phyloP scores from a whole-genome alignment of 2,888 invertebrate genomes.

The Troides helena region DNA sequence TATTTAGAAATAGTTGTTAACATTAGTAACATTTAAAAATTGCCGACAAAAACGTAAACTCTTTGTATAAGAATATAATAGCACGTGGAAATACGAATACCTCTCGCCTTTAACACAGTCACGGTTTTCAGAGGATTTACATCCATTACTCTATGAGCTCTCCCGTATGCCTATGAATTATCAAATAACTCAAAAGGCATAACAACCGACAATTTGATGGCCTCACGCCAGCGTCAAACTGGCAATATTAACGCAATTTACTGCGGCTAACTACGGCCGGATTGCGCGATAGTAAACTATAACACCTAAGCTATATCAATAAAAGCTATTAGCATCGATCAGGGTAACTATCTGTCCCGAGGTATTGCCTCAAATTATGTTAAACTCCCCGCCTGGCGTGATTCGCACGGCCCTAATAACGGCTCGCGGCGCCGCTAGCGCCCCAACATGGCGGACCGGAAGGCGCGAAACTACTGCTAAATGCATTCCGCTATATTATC shows the following conservation, averaged over 20 bases:
- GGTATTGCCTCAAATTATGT: conserved; percentile 68
- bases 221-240: conserved; percentile 61
- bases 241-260: conserved; percentile 68
- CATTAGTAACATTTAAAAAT: no score
- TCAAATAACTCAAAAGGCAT: conserved; percentile 64
- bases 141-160: conserved; percentile 34
- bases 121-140: conserved; percentile 22
- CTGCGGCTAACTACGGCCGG: conserved; percentile 53
- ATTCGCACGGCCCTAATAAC: conserved; percentile 56
- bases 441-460: conserved; percentile 38
- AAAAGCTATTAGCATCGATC: conserved; percentile 77
- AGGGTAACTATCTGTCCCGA: conserved; percentile 65
- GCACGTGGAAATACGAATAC: background rate
- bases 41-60: background rate
- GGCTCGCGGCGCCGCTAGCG: conserved; percentile 44
- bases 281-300: conserved; percentile 54
- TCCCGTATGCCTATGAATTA: conserved; percentile 47
- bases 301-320: conserved; percentile 74
- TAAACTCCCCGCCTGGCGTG: conserved; percentile 53
- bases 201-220: conserved; percentile 63
- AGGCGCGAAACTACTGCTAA: conserved; percentile 30
- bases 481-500: conserved; percentile 26
- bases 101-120: conserved; percentile 6
- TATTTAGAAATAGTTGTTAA: no score
- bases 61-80: background rate